Evolutionary conservation across 1,140 invertebrate species (phyloP).

Genomic region (Watersipora subatra): DNA sequence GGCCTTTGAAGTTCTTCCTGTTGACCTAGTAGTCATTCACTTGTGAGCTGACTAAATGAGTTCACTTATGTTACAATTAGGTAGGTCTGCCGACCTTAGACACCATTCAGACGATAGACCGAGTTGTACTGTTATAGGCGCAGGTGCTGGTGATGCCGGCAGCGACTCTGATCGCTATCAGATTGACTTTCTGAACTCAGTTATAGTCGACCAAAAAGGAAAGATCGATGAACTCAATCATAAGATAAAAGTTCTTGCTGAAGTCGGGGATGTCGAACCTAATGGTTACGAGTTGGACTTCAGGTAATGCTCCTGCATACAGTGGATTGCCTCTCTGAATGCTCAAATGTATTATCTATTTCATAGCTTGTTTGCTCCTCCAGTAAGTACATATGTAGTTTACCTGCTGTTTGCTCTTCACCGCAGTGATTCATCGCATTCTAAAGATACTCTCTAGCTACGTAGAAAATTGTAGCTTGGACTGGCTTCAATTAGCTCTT

Average conservation of each 20-base stretch:
- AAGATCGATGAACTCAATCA: slow-evolving; percentile 72
- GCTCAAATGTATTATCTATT: not conserved
- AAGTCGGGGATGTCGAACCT: not conserved
- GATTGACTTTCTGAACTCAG: slow-evolving; percentile 83
- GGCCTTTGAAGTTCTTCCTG: too few species aligned
- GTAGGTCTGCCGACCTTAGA: too few species aligned
- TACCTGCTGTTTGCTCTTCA: not conserved
- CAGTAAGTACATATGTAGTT: not conserved
- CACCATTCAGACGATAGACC: too few species aligned
- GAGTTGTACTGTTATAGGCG: not conserved
- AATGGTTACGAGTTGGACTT: slow-evolving; percentile 1
- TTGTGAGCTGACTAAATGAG: too few species aligned
- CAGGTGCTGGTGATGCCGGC: not conserved
- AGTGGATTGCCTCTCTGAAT: too few species aligned
- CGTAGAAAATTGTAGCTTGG: too few species aligned
- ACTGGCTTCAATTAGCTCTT: too few species aligned
- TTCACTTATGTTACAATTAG: too few species aligned
- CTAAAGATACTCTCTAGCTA: too few species aligned
- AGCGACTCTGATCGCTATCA: slow-evolving; percentile 42
- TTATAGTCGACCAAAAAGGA: slow-evolving; percentile 85
- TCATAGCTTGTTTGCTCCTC: not conserved
- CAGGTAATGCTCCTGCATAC: too few species aligned
- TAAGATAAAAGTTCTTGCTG: slow-evolving; percentile 44
- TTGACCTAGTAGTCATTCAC: too few species aligned
- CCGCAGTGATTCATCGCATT: too few species aligned